A percentile compares a stretch with the other conserved stretches of the same genome.
phyloP scores from a whole-genome alignment of 1,140 invertebrate genomes.

The Dysdera silvatica region DNA sequence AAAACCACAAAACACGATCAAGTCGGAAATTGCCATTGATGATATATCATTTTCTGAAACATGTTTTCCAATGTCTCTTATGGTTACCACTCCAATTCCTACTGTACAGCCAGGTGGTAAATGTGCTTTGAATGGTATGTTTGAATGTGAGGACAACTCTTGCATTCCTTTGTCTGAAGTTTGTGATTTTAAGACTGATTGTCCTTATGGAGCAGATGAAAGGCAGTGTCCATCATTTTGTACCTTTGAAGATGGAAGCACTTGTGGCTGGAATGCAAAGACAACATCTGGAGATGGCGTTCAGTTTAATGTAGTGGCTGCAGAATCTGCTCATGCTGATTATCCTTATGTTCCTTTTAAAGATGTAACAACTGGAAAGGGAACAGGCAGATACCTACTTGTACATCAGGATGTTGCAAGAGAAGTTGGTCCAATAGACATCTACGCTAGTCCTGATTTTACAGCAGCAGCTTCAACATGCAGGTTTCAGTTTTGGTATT shows the following conservation, averaged over 20 bases:
- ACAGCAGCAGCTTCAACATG: conserved; percentile 2
- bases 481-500: conserved; percentile 21
- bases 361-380: conserved; percentile 17
- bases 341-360: background rate
- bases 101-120: conserved; percentile 16
- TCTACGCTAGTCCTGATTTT: conserved; percentile 14
- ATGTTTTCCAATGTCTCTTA: conserved; percentile 19
- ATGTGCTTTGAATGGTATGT: conserved; percentile 19
- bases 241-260: conserved; percentile 31
- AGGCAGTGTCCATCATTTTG: conserved; percentile 30
- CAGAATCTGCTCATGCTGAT: background rate
- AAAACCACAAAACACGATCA: background rate
- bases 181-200: conserved; percentile 34
- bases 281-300: conserved; percentile 9
- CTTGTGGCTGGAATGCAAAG: conserved; percentile 14
- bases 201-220: conserved; percentile 32
- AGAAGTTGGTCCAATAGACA: background rate
- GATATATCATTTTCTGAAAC: conserved; percentile 30
- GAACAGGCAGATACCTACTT: conserved; percentile 18
- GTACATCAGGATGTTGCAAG: conserved; percentile 2
- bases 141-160: conserved; percentile 33
- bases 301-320: conserved; percentile 19
- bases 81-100: conserved; percentile 23
- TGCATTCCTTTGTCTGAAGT: conserved; percentile 22
- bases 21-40: conserved; percentile 31